Evolutionary conservation across 2,113 vertebrate species (phyloP).

Genomic region (Dasyurus viverrinus): DNA sequence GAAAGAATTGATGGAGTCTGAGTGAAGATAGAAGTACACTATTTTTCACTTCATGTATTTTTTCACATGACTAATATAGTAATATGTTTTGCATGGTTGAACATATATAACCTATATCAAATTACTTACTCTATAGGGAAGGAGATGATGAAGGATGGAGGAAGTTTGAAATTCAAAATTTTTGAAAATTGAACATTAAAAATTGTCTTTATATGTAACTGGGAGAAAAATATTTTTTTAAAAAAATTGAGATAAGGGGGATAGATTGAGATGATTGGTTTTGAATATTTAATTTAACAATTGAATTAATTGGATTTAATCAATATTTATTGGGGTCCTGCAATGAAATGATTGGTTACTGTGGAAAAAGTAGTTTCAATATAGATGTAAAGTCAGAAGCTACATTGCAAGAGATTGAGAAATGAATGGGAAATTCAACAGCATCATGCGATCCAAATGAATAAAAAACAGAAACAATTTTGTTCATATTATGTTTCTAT

Average conservation of each 20-base stretch:
- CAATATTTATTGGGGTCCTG: background rate
- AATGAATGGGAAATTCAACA: conserved; percentile 7
- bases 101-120: too few species aligned
- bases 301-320: background rate
- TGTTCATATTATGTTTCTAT: background rate
- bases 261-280: background rate
- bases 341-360: background rate
- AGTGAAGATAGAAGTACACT: too few species aligned
- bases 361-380: background rate
- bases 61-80: too few species aligned
- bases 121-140: too few species aligned
- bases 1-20: too few species aligned
- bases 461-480: background rate
- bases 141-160: too few species aligned
- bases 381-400: background rate
- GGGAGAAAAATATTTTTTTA: too few species aligned
- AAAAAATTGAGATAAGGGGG: background rate
- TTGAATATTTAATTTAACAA: background rate
- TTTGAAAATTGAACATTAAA: too few species aligned
- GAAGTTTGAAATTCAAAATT: too few species aligned
- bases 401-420: background rate
- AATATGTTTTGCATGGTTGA: too few species aligned
- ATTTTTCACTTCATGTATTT: too few species aligned
- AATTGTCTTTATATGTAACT: too few species aligned
- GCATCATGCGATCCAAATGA: background rate